Base-by-base conservation (phyloP, 1,140 invertebrate species). In the Drosophila triauraria region DNA sequence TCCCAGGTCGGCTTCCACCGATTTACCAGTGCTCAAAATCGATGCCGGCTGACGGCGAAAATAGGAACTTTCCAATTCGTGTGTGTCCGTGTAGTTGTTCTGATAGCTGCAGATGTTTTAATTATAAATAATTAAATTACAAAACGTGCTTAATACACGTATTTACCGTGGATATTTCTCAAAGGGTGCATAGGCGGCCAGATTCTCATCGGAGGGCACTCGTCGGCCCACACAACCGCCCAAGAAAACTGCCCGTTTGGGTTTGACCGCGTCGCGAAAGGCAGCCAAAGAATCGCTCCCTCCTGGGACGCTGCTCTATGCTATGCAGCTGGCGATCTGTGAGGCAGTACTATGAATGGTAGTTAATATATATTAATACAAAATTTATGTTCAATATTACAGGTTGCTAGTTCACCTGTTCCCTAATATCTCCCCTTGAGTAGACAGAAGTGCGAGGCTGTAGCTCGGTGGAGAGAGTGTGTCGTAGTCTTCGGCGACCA, bases 271-370 rank as follows among this genome's bases (percentile, higher is more conserved):
- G 80, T 13, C 91, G 75, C n/a, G 97, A 97, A 69, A 98, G 94
- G 92, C 97, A 98, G 76, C 97, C 97, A 93, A 97, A 97, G 82
- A 97, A 96, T 68, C 96, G 94, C 63, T 96, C 95, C 80, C 96
- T 94, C 70, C 94, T 94, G 91, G 93, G 95, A 92, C 94, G 94
- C 91, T 98, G 94, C 91, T 98, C 97, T 76, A 98, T 95, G 63
- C 97, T 96, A 91, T 97, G 96, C 91, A 98, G 93, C 93, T 98
- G 97, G 86, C 97, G 96, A 92, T 96, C 96, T 84, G 96, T 98
- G 93, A 98, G 97, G 94, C 98, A 98, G 93, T 98, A 98, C 93
- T 98, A 96, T 92, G 78, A 91, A 8, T 12, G 10, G 50, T 10
- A 43, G 38, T 12, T 43, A 13, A 47, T 2, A 4, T 7, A 6